These are phyloP conservation scores for Euwallacea fornicatus DNA, from an alignment of 1,140 invertebrate genomes.

Conservation along the genomic window DNA sequence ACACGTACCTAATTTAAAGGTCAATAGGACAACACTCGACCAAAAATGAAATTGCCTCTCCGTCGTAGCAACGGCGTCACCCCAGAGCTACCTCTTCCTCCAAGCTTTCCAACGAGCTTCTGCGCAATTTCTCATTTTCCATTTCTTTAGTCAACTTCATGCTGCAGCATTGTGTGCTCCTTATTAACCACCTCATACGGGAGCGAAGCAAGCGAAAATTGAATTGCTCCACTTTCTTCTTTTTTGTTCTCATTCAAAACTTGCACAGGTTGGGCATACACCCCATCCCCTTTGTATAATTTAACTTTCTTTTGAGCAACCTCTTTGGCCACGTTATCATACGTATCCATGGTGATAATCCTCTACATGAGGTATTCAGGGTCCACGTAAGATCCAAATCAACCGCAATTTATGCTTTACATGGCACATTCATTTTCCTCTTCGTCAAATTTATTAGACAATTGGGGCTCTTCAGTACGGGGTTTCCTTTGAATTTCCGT, in stretches of 20 bases:
- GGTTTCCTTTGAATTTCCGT: too few species aligned
- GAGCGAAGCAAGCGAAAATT: constrained; percentile 62
- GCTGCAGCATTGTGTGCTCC: constrained; percentile 74
- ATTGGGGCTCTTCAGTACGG: too few species aligned
- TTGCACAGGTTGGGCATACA: constrained; percentile 77
- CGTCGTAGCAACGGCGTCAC: constrained; percentile 70
- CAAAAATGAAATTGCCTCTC: constrained; percentile 75
- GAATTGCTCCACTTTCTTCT: constrained; percentile 70
- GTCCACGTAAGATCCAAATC: too few species aligned
- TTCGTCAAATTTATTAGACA: too few species aligned
- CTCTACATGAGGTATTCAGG: constrained; percentile 58
- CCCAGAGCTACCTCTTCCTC: constrained; percentile 90
- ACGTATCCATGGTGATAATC: constrained; percentile 91
- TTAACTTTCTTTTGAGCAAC: constrained; percentile 86
- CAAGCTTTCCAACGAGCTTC: constrained; percentile 78
- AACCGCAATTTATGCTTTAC: too few species aligned
- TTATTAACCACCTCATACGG: constrained; percentile 61
- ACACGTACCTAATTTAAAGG: constrained; percentile 84
- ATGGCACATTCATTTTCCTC: too few species aligned
- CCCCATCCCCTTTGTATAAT: constrained; percentile 72
- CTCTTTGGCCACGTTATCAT: constrained; percentile 85
- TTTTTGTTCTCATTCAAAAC: constrained; percentile 79
- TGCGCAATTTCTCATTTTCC: constrained; percentile 86
- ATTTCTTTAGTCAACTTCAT: constrained; percentile 82
- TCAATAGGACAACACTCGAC: constrained; percentile 82